These are phyloP conservation scores for Ichneumoninae sp. DNA, from an alignment of 2,888 invertebrate genomes.

Conservation along the genomic window DNA sequence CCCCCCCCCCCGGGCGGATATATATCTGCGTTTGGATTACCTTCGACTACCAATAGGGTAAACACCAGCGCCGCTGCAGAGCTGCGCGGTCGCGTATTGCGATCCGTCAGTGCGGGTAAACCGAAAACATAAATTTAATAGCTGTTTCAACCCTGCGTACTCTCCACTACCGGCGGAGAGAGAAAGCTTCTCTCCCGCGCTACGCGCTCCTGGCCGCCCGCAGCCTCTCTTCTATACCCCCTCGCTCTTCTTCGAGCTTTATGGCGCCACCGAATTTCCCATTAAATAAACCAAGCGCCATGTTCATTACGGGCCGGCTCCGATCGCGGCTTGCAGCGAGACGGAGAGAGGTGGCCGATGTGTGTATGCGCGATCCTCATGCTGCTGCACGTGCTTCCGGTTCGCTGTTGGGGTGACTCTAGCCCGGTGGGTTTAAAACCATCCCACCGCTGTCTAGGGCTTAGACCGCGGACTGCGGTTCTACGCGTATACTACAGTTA, in stretches of 20 bases:
- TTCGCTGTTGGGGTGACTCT: constrained; percentile 61
- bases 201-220: constrained; percentile 34
- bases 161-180: constrained; percentile 35
- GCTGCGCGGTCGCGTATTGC: constrained; percentile 80
- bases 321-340: constrained; percentile 60
- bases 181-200: constrained; percentile 35
- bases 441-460: constrained; percentile 74
- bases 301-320: constrained; percentile 80
- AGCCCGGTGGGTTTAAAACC: constrained; percentile 69
- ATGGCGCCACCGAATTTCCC: constrained; percentile 84
- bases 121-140: constrained; percentile 84
- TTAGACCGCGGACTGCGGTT: constrained; percentile 79
- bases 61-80: constrained; percentile 69
- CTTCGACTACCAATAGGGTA: constrained; percentile 78
- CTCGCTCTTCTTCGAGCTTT: constrained; percentile 81
- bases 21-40: constrained; percentile 80
- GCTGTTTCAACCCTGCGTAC: constrained; percentile 77
- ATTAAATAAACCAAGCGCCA: constrained; percentile 84
- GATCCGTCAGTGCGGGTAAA: constrained; percentile 84
- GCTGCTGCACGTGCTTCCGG: constrained; percentile 68
- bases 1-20: constrained; percentile 69
- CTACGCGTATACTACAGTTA: constrained; percentile 47
- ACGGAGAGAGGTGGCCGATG: constrained; percentile 18
- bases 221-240: constrained; percentile 49
- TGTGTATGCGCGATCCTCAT: constrained; percentile 47